Evolutionary conservation across 2,888 invertebrate species (phyloP), one percentile per base, ranked within the genome.

Genomic region (Rotaria macrura): DNA sequence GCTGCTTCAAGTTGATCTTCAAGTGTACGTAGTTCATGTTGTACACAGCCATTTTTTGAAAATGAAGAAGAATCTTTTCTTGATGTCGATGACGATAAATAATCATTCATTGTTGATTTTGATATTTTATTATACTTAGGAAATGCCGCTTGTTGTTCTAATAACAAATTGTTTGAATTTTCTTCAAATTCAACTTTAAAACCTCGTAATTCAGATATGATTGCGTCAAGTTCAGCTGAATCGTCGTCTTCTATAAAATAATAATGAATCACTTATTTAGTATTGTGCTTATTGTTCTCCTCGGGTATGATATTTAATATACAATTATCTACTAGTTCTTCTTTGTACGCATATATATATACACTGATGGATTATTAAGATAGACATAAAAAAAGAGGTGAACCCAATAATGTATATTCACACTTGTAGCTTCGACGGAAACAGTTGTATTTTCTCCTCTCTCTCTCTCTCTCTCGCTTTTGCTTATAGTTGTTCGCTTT

Each of bases 1-100:
- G 79, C 79, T n/a, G 79, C 79, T 79, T 79, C 79, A 25, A 79
- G n/a, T 79, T 79, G 79, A 79, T 79, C 79, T 43, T 79, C 79
- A 25, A 79, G n/a, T 79, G 79, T 79, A 43, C 79, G 79, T 43
- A 79, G 79, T 79, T 79, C 79, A 43, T 43, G 10, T n/a, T n/a
- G n/a, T n/a, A 79, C 43, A n/a, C 43, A 79, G 25, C 23, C 40
- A n/a, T 40, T 43, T 14, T 40, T n/a, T 43, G 79, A 79, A 43
- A n/a, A 43, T 5, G 49, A 49, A 49, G 49, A 49, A 49, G 49
- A 49, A 79, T 43, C 43, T 43, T 40, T 43, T 38, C 7, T 7
- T 34, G 65, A 12, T n/a, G 79, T 20, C 7, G 43, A 25, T 25
- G 25, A n/a, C n/a, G n/a, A 25, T 79, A 34, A 20, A 34, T 34